Conservation (phyloP, 2,113 vertebrate species). For the Stigmatopora argus region DNA sequence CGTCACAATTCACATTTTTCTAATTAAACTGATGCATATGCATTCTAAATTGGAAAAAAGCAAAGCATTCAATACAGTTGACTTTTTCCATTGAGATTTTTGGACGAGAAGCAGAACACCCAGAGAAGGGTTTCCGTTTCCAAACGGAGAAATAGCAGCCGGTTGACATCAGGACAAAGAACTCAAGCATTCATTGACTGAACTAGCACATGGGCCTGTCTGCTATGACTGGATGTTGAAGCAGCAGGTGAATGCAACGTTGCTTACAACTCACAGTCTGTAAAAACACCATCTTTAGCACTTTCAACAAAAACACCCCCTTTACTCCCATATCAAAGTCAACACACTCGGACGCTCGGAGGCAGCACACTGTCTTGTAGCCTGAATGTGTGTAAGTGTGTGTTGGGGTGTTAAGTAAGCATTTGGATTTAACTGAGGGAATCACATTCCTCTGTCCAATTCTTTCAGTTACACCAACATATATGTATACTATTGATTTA, state of each 20-base stretch:
- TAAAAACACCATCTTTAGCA: slow-evolving; percentile 38
- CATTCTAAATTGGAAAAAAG: background rate
- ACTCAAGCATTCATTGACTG: background rate
- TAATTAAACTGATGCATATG: background rate
- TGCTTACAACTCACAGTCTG: slow-evolving; percentile 27
- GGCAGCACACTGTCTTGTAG: slow-evolving; percentile 22
- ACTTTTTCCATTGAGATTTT: background rate
- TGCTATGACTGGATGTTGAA: slow-evolving; percentile 13
- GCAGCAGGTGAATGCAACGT: slow-evolving; percentile 21
- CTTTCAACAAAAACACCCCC: slow-evolving; percentile 41
- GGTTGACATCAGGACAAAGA: background rate
- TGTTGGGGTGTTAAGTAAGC: slow-evolving; percentile 45
- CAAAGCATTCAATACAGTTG: background rate
- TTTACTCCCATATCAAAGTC: slow-evolving; percentile 30
- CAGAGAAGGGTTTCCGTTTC: background rate
- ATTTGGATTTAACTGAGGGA: slow-evolving; percentile 63
- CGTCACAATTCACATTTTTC: background rate
- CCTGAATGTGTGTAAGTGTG: slow-evolving; percentile 8
- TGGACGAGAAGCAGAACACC: no score
- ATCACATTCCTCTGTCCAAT: slow-evolving; percentile 57
- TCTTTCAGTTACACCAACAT: slow-evolving; percentile 53
- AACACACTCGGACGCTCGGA: slow-evolving; percentile 32
- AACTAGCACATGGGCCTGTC: background rate
- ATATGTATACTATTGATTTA: slow-evolving; percentile 10
- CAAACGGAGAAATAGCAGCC: background rate